Percentiles rank a stretch among this genome's conserved stretches.
phyloP scores from a whole-genome alignment of 2,797 vertebrate genomes.

The Molossus alvarezi region DNA sequence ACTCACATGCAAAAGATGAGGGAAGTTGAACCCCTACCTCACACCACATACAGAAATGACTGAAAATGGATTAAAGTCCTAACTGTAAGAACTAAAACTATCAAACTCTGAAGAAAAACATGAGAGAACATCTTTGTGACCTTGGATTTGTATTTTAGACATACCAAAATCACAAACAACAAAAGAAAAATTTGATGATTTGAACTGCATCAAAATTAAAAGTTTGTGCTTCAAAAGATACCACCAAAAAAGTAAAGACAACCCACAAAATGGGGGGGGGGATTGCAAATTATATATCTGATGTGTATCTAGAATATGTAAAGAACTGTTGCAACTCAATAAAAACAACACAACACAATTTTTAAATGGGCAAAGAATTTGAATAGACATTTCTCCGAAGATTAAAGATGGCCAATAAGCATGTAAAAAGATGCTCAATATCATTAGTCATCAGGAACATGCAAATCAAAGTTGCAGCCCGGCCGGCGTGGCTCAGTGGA shows the following conservation, averaged over 20 bases:
- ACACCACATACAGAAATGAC: background rate
- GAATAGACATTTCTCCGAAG: background rate
- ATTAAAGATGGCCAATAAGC: background rate
- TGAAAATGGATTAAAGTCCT: background rate
- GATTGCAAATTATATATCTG: background rate
- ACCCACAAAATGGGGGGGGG: background rate
- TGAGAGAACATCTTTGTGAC: background rate
- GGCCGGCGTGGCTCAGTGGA: too few relatives aligned
- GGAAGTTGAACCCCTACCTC: background rate
- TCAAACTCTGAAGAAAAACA: background rate
- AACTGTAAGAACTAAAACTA: background rate
- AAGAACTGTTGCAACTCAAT: background rate
- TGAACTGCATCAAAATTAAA: constrained; percentile 21
- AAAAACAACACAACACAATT: background rate
- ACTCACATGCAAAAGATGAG: background rate
- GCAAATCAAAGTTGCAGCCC: too few relatives aligned
- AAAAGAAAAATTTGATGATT: background rate
- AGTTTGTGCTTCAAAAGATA: background rate
- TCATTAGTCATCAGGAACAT: too few relatives aligned
- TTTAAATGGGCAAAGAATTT: background rate
- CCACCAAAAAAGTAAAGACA: background rate
- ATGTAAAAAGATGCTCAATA: too few relatives aligned
- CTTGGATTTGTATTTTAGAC: background rate
- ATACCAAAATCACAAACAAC: background rate
- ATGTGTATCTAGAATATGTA: background rate